Evolutionary conservation across 2,113 vertebrate species (phyloP).

Genomic region (Psammodynastes pulverulentus): DNA sequence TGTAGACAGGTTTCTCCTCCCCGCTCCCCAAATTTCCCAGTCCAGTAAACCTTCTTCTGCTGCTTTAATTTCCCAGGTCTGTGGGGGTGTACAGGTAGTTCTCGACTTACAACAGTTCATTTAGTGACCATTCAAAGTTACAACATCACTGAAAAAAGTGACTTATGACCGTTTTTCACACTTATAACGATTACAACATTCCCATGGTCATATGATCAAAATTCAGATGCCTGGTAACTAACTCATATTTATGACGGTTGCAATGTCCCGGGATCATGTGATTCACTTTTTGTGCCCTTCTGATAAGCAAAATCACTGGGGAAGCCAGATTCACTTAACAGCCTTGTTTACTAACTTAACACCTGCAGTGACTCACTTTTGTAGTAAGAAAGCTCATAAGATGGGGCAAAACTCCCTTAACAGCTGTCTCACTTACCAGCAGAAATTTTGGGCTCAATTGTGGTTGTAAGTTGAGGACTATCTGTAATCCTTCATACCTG

Average conservation of each 20-base stretch:
- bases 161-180: neutral
- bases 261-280: neutral
- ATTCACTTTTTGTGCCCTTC: neutral
- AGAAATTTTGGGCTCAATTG: neutral
- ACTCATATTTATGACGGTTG: neutral
- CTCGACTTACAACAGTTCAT: too few species aligned
- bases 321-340: neutral
- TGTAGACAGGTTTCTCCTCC: neutral
- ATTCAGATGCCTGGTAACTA: neutral
- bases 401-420: neutral
- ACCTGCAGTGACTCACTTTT: neutral
- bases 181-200: neutral
- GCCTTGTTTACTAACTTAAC: neutral
- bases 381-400: neutral
- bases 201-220: neutral
- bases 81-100: neutral
- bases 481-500: neutral
- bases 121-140: too few species aligned
- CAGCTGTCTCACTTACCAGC: neutral
- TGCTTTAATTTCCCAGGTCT: neutral
- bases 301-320: neutral
- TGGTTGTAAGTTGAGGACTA: neutral
- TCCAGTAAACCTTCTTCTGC: neutral
- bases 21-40: neutral
- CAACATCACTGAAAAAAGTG: neutral